A percentile compares a stretch with the other conserved stretches of the same genome.
These are phyloP conservation scores for Nyctibius bracteatus DNA, from an alignment of 2,113 vertebrate species.

Conservation along the genomic window DNA sequence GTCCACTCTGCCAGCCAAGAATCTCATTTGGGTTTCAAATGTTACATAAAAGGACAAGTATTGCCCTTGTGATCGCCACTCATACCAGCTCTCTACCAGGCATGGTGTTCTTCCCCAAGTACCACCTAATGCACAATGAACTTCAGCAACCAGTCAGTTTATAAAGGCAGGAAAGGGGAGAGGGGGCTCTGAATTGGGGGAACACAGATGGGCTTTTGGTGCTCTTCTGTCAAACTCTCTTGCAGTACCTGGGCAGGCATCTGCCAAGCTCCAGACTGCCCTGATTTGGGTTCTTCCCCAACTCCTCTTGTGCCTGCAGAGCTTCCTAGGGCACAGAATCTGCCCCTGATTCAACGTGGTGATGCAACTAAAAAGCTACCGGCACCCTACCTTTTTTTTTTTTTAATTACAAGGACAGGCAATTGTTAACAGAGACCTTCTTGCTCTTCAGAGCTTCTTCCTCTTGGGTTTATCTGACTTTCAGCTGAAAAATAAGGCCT, in stretches of 20 bases:
- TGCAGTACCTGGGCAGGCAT: not conserved
- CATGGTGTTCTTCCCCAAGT: not conserved
- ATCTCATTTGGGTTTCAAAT: not conserved
- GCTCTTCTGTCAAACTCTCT: not conserved
- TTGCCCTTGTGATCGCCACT: not conserved
- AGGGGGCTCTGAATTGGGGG: not conserved
- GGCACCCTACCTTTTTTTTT: not conserved
- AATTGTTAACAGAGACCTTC: not conserved
- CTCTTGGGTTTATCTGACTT: not conserved
- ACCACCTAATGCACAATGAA: not conserved
- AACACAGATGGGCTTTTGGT: not conserved
- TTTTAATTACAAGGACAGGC: not conserved
- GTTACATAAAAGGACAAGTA: slow-evolving; percentile 11
- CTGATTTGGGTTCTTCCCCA: not conserved
- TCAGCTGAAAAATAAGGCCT: no score
- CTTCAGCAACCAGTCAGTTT: not conserved
- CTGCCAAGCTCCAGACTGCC: not conserved
- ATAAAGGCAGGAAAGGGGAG: not conserved
- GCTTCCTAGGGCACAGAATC: not conserved
- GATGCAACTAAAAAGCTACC: not conserved
- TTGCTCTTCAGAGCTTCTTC: not conserved
- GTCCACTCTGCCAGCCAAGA: slow-evolving; percentile 13
- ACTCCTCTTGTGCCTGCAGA: not conserved
- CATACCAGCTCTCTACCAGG: not conserved
- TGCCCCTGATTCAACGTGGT: not conserved